phyloP scores from a whole-genome alignment of 2,888 invertebrate genomes.

The Amiota mariae region DNA sequence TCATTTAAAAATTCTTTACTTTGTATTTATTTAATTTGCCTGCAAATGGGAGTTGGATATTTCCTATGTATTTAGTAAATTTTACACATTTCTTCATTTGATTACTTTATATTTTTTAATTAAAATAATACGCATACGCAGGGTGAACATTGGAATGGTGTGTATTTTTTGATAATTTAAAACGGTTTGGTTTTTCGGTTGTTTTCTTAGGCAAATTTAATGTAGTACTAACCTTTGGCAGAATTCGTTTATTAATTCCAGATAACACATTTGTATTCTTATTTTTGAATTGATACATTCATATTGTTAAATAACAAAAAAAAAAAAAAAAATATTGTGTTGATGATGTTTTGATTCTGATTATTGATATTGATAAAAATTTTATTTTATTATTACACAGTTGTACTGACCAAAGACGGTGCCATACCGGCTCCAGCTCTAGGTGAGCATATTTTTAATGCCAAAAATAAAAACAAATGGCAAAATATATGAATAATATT shows the following conservation, averaged over 20 bases:
- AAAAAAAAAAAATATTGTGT: conserved; percentile 32
- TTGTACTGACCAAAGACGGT: conserved; percentile 74
- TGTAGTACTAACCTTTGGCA: background rate
- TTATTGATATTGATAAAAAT: conserved; percentile 38
- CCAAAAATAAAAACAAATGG: conserved; percentile 33
- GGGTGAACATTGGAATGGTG: background rate
- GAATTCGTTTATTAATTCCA: conserved; percentile 35
- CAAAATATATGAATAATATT: conserved; percentile 31
- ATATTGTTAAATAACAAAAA: background rate
- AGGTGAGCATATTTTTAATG: conserved; percentile 71
- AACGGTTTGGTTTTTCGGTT: background rate
- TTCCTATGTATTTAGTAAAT: no score
- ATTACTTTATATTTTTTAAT: conserved; percentile 1
- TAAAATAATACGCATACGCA: conserved; percentile 15
- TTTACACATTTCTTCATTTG: background rate
- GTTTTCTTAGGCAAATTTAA: background rate
- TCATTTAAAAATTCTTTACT: no score
- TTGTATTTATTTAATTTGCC: conserved; percentile 13
- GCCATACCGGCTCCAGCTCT: conserved; percentile 74
- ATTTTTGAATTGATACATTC: background rate
- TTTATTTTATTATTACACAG: conserved; percentile 64
- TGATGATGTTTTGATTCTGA: conserved; percentile 37
- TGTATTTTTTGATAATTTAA: no score
- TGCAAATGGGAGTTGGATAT: background rate
- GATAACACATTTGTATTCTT: conserved; percentile 30